A percentile compares a stretch with the other conserved stretches of the same genome.
phyloP scores from a whole-genome alignment of 2,113 vertebrate species.

The Sapajus apella region DNA sequence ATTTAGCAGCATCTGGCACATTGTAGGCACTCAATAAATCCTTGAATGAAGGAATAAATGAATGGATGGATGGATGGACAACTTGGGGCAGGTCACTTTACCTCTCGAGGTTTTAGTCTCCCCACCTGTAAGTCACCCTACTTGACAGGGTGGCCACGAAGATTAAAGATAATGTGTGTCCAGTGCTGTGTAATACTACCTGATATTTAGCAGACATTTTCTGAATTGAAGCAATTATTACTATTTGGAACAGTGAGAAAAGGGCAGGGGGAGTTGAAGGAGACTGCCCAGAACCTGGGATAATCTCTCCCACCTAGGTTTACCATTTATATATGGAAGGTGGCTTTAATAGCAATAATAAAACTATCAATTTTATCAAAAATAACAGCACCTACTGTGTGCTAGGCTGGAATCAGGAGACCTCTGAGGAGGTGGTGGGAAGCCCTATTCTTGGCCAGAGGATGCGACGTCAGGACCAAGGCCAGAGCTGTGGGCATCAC shows the following conservation, averaged over 20 bases:
- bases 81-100: background rate
- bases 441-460: slow-evolving; percentile 24
- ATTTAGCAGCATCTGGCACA: background rate
- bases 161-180: slow-evolving; percentile 31
- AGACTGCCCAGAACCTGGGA: slow-evolving; percentile 8
- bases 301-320: slow-evolving; percentile 22
- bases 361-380: slow-evolving; percentile 37
- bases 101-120: background rate
- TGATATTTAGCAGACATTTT: slow-evolving; percentile 37
- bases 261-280: background rate
- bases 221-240: slow-evolving; percentile 49
- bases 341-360: slow-evolving; percentile 36
- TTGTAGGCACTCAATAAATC: background rate
- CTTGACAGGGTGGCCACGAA: background rate
- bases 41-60: background rate
- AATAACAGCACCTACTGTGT: slow-evolving; percentile 44
- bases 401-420: slow-evolving; percentile 30
- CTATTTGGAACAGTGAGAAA: slow-evolving; percentile 14
- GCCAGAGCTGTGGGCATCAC: slow-evolving; percentile 14
- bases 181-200: background rate
- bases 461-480: background rate
- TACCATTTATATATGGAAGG: slow-evolving; percentile 22
- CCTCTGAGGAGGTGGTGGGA: background rate
- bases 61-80: background rate
- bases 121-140: background rate